These are phyloP conservation scores for Chrysolina americana DNA, from an alignment of 2,888 invertebrate species.

Conservation along the genomic window DNA sequence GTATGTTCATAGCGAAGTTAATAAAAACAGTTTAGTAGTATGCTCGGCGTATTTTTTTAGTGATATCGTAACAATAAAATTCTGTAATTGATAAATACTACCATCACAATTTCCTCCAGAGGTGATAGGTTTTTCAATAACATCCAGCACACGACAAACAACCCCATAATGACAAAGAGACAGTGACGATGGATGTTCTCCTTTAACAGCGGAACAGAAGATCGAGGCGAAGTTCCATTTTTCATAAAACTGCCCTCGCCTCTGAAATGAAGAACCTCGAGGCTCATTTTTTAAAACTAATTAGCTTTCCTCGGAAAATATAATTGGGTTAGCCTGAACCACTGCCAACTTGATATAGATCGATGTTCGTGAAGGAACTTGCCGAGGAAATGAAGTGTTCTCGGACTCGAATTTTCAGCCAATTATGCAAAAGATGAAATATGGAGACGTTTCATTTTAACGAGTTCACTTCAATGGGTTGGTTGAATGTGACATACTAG, in stretches of 20 bases:
- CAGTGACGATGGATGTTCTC: not conserved
- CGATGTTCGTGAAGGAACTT: conserved; percentile 14
- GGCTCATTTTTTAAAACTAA: conserved; percentile 20
- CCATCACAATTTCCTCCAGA: no score
- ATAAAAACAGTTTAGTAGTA: no score
- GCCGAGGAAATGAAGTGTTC: conserved; percentile 5
- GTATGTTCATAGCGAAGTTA: no score
- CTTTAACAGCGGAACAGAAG: conserved; percentile 3
- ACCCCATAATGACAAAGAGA: not conserved
- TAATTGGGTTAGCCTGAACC: conserved; percentile 21
- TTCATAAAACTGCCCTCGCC: conserved; percentile 17
- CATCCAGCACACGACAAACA: not conserved
- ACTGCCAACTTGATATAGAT: conserved; percentile 23
- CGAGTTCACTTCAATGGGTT: not conserved
- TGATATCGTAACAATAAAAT: no score
- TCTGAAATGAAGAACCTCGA: conserved; percentile 15
- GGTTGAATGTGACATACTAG: not conserved
- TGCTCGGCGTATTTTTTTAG: no score
- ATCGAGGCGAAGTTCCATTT: conserved; percentile 7
- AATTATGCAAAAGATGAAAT: conserved; percentile 14
- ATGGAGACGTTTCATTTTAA: not conserved
- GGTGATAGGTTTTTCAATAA: no score
- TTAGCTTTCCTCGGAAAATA: conserved; percentile 21
- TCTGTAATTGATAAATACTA: no score
- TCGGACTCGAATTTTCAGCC: not conserved